These are phyloP conservation scores for Drepana falcataria DNA, from an alignment of 2,888 invertebrate genomes.

Conservation along the genomic window DNA sequence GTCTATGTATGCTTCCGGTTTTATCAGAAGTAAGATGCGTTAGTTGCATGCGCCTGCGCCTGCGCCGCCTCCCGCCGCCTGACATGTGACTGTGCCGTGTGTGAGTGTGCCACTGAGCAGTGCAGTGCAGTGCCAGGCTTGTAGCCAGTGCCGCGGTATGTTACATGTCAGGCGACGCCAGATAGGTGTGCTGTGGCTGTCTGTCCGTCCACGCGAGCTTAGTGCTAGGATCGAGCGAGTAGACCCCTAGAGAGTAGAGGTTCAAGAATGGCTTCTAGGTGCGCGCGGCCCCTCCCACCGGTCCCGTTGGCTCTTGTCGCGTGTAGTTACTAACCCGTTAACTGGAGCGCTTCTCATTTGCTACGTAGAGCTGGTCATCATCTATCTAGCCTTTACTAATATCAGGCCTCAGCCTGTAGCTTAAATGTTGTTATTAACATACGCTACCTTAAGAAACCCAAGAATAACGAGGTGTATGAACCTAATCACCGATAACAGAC, in stretches of 20 bases:
- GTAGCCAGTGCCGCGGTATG: slow-evolving; percentile 1
- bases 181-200: slow-evolving; percentile 40
- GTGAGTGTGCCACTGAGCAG: no score
- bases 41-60: slow-evolving; percentile 57
- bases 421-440: slow-evolving; percentile 34
- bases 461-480: no score
- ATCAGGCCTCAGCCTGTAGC: slow-evolving; percentile 19
- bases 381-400: slow-evolving; percentile 33
- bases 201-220: slow-evolving; percentile 54
- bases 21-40: slow-evolving; percentile 53
- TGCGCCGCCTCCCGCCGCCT: slow-evolving; percentile 19
- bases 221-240: not conserved
- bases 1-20: slow-evolving; percentile 77
- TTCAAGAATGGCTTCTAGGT: slow-evolving; percentile 10
- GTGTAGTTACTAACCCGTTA: slow-evolving; percentile 24
- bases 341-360: slow-evolving; percentile 41
- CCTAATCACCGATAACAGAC: no score
- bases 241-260: slow-evolving; percentile 16
- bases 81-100: not conserved
- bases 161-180: slow-evolving; percentile 25
- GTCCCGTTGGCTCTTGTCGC: slow-evolving; percentile 26
- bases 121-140: no score
- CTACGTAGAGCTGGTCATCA: slow-evolving; percentile 43
- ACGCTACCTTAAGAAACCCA: slow-evolving; percentile 1
- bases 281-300: slow-evolving; percentile 26